These are phyloP conservation scores for Nomada goodeniana DNA, from an alignment of 2,888 invertebrate species.

Conservation along the genomic window DNA sequence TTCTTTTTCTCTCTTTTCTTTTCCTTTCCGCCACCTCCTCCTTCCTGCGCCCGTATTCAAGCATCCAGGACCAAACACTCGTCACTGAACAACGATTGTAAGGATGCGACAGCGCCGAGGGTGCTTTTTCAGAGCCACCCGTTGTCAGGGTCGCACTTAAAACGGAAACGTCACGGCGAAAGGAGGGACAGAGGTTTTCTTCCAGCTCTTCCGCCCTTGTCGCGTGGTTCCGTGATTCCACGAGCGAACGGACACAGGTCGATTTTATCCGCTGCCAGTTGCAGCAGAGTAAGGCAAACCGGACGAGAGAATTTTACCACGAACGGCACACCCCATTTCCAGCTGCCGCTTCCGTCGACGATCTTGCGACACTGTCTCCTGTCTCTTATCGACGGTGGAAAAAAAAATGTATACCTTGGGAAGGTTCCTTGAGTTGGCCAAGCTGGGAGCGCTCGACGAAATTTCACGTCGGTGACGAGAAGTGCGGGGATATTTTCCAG, in stretches of 20 bases:
- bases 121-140: constrained; percentile 44
- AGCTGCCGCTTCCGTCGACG: constrained; percentile 16
- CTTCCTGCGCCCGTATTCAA: constrained; percentile 32
- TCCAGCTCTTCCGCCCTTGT: background rate
- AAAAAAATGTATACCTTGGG: too few species aligned
- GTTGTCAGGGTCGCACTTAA: constrained; percentile 62
- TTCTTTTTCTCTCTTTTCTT: background rate
- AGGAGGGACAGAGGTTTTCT: constrained; percentile 8
- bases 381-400: too few species aligned
- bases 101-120: constrained; percentile 30
- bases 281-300: constrained; percentile 12
- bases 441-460: constrained; percentile 27
- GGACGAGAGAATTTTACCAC: constrained; percentile 17
- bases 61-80: constrained; percentile 32
- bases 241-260: constrained; percentile 7
- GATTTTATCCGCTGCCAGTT: constrained; percentile 40
- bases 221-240: background rate
- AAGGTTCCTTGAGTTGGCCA: too few species aligned
- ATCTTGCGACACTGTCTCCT: background rate
- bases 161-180: constrained; percentile 50
- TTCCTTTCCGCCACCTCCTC: background rate
- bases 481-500: constrained; percentile 37
- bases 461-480: background rate
- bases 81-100: background rate
- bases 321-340: constrained; percentile 6